A percentile compares a stretch with the other conserved stretches of the same genome.
These are phyloP conservation scores for Lasioglossum malachurum DNA, from an alignment of 2,888 invertebrate species.

Conservation along the genomic window DNA sequence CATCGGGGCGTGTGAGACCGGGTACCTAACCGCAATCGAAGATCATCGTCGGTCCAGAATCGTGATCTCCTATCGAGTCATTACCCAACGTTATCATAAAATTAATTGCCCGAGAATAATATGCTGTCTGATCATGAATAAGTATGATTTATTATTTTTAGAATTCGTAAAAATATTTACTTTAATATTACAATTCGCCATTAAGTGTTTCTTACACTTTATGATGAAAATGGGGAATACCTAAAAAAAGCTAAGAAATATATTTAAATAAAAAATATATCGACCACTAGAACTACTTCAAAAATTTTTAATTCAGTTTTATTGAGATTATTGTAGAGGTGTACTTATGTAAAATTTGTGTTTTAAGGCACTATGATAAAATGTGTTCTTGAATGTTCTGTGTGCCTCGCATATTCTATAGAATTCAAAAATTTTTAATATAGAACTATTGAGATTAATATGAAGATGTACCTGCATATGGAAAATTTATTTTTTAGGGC, in stretches of 20 bases:
- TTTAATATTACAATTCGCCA: background rate
- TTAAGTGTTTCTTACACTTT: background rate
- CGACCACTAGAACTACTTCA: too few relatives aligned
- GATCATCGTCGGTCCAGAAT: background rate
- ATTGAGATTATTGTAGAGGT: too few relatives aligned
- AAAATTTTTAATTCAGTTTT: too few relatives aligned
- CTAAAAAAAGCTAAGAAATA: background rate
- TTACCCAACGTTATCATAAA: background rate
- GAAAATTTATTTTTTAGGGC: too few relatives aligned
- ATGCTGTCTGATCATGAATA: background rate
- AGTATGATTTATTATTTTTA: background rate
- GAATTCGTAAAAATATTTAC: background rate
- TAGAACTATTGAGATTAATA: too few relatives aligned
- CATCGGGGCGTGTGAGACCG: background rate
- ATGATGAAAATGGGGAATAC: background rate
- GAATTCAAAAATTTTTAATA: too few relatives aligned
- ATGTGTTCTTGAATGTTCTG: too few relatives aligned
- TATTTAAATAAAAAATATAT: too few relatives aligned
- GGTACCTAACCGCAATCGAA: conserved; percentile 2
- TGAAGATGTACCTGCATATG: too few relatives aligned
- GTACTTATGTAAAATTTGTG: too few relatives aligned
- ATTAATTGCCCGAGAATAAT: background rate
- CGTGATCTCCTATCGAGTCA: background rate
- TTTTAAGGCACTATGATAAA: too few relatives aligned
- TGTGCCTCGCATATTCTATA: too few relatives aligned